These are phyloP conservation scores for Microplitis mediator DNA, from an alignment of 1,140 invertebrate genomes.

Conservation along the genomic window DNA sequence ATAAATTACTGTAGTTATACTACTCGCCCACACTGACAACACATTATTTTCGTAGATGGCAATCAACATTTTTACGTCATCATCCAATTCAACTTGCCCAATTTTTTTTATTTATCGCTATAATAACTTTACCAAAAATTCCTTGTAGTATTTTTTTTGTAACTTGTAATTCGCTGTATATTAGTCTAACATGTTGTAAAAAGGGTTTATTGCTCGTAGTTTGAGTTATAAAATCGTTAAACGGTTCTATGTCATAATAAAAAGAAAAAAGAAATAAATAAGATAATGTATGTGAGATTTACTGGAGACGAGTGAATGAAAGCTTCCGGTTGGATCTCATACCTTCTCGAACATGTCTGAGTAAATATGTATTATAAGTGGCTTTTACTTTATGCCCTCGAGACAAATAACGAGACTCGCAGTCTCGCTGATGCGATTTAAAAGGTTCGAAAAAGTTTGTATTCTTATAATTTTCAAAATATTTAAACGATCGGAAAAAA, in stretches of 20 bases:
- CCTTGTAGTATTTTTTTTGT: too few species aligned
- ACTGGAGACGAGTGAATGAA: not conserved
- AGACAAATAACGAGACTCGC: not conserved
- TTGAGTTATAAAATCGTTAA: too few species aligned
- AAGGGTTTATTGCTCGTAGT: too few species aligned
- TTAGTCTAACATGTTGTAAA: too few species aligned
- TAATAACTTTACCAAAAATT: too few species aligned
- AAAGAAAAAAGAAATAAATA: not conserved
- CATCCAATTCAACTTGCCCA: not conserved
- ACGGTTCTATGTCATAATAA: not conserved
- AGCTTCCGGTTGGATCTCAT: not conserved
- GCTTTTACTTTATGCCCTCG: not conserved
- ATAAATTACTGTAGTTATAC: not conserved
- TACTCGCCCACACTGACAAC: not conserved
- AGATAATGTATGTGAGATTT: not conserved
- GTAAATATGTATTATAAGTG: not conserved
- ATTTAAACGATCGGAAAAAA: not conserved
- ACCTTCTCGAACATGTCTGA: not conserved
- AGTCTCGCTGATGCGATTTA: not conserved
- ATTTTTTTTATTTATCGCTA: too few species aligned
- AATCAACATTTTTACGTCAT: not conserved
- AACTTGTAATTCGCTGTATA: too few species aligned
- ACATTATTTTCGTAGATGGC: slow-evolving; percentile 1
- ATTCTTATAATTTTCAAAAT: not conserved
- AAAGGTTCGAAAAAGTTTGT: not conserved